phyloP scores from a whole-genome alignment of 2,888 invertebrate species.

The Stenotaenia linearis region DNA sequence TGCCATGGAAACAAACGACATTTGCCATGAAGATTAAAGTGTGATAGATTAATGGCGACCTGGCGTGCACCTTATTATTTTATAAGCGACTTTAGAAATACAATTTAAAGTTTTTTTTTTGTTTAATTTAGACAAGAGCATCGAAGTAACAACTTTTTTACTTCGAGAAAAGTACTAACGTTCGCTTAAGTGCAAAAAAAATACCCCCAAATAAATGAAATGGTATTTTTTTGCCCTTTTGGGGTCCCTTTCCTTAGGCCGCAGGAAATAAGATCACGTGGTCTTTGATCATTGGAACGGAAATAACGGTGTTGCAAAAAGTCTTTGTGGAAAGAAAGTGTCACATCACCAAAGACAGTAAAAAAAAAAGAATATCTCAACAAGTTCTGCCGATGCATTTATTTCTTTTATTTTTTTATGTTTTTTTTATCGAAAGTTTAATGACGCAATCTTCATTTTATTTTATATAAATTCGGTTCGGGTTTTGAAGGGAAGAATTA shows the following conservation, averaged over 20 bases:
- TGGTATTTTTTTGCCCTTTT: not conserved
- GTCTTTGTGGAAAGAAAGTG: not conserved
- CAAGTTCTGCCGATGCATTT: not conserved
- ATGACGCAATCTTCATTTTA: not conserved
- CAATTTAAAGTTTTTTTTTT: no score
- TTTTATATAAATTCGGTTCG: not conserved
- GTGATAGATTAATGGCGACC: no score
- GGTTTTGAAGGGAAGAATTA: not conserved
- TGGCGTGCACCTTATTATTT: no score
- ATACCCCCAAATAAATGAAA: not conserved
- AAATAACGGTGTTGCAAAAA: not conserved
- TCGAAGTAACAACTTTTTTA: no score
- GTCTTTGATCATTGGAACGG: slow-evolving; percentile 12
- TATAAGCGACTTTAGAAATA: no score
- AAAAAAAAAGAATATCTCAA: not conserved
- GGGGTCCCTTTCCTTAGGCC: not conserved
- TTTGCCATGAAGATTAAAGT: not conserved
- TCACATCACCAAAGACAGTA: not conserved
- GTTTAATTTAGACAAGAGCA: no score
- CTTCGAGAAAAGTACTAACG: not conserved
- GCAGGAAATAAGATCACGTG: slow-evolving; percentile 11
- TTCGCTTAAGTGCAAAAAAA: not conserved
- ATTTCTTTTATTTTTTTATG: not conserved
- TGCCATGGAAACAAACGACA: not conserved
- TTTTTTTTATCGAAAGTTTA: not conserved